Base-by-base conservation (phyloP, 2,113 vertebrate species). In the Microtus pennsylvanicus region DNA sequence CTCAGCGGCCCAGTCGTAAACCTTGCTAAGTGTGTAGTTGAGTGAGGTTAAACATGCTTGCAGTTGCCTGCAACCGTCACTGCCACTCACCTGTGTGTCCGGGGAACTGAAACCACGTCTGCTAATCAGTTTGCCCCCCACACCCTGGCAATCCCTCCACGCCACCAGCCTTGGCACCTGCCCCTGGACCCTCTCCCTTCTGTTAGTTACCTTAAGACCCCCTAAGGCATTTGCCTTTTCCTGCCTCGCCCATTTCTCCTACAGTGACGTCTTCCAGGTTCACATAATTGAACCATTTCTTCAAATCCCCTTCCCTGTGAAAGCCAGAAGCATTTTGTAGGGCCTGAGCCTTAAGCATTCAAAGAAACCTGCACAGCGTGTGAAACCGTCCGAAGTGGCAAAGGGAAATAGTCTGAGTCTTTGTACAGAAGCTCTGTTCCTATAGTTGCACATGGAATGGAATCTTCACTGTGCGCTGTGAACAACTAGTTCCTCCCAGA, bases 331-430 rank as follows among this genome's bases (percentile, higher is more conserved):
- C 55, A 38, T 28, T 87, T 52, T 35, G 3, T 21, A 16, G 55
- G 38, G 10, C 8, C 58, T 33, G 35, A 76, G 80, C 24, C 26
- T 28, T 16, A 61, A 50, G 63, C 10, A 9, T 75, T 85, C 35
- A 9, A 22, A 11, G 4, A 65, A 80, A 65, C 10, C 14, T 42
- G 10, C 24, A 0, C 0, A 0, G 47, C 1, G 1, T 12, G 30
- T 28, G 21, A 76, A 55, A 74, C 42, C 19, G 13, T 76, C 74
- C 0, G 35, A 5, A 21, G 74, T 38, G 21, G 72, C n/a, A 0
- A 2, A 14, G 35, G 47, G 45, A 55, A n/a, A 50, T 65, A 42
- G 0, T 65, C 61, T 47, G 61, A 65, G 28, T 2, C 26, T 85
- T 45, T 21, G 26, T 45, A 14, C 28, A 45, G 58, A 63, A 85